Percentiles rank a stretch among this genome's conserved stretches.
Evolutionary conservation across 2,888 invertebrate species (phyloP).

Genomic region (Cephus pulcher): DNA sequence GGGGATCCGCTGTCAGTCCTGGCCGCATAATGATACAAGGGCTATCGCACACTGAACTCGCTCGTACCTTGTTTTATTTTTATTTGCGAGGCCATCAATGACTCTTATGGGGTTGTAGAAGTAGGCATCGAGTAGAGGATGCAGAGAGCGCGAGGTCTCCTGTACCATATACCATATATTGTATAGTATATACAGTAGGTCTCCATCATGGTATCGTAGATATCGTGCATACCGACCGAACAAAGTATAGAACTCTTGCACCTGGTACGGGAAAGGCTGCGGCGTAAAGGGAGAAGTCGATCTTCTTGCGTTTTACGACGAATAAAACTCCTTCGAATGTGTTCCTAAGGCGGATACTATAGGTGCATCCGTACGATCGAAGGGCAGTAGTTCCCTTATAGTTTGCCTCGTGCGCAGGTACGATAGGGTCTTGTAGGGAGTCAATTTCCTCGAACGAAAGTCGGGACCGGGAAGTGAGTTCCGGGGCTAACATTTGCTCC

Average conservation of each 20-base stretch:
- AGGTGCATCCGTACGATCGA: conserved; percentile 7
- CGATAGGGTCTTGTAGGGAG: conserved; percentile 32
- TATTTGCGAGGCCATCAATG: conserved; percentile 20
- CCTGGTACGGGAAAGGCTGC: background rate
- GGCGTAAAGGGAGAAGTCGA: conserved; percentile 11
- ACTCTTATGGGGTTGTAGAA: conserved; percentile 13
- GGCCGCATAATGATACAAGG: conserved; percentile 5
- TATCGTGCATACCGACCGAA: background rate
- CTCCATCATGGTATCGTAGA: background rate
- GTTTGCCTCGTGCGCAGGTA: conserved; percentile 27
- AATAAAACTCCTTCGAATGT: conserved; percentile 41
- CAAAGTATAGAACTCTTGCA: background rate
- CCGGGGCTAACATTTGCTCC: background rate
- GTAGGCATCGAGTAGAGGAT: background rate
- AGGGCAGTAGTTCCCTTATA: conserved; percentile 30
- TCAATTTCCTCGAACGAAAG: conserved; percentile 45
- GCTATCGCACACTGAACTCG: background rate
- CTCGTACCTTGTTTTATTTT: conserved; percentile 8
- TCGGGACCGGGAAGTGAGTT: conserved; percentile 18
- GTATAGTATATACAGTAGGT: background rate
- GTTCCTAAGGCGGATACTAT: conserved; percentile 25
- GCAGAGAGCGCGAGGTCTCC: background rate
- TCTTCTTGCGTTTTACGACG: conserved; percentile 41
- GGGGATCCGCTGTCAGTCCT: conserved; percentile 1
- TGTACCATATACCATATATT: background rate